phyloP scores from a whole-genome alignment of 1,140 invertebrate genomes.

The Heliconius himera region DNA sequence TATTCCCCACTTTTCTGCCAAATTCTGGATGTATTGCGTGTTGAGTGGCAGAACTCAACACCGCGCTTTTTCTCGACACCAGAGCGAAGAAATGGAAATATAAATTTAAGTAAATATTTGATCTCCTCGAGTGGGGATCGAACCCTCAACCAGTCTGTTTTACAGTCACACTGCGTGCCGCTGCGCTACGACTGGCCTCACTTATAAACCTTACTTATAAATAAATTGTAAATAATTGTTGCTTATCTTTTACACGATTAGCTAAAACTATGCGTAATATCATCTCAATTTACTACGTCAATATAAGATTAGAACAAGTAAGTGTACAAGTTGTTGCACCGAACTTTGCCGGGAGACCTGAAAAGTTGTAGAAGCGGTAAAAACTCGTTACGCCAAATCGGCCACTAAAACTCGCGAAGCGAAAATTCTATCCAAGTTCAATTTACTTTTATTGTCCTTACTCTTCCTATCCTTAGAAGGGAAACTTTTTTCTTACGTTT shows the following conservation, averaged over 20 bases:
- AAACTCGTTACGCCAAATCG: conserved; percentile 79
- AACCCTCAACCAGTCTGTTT: no score
- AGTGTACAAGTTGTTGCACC: conserved; percentile 30
- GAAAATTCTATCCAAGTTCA: conserved; percentile 80
- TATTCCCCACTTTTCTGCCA: no score
- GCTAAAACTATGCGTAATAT: not conserved
- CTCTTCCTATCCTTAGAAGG: conserved; percentile 63
- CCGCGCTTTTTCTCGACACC: no score
- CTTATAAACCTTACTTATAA: no score
- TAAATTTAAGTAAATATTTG: no score
- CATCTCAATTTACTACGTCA: not conserved
- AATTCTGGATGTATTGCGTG: no score
- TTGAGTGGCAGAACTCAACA: no score
- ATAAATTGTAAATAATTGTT: not conserved
- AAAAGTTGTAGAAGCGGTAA: conserved; percentile 76
- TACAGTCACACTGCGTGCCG: no score
- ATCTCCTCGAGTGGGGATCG: no score
- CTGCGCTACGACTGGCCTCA: no score
- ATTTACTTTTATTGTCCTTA: conserved; percentile 80
- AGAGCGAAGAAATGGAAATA: no score
- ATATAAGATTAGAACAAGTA: conserved; percentile 22
- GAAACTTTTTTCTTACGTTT: conserved; percentile 64
- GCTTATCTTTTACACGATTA: not conserved
- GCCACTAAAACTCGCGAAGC: conserved; percentile 78
- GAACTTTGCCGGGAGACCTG: conserved; percentile 60